phyloP scores from a whole-genome alignment of 2,113 vertebrate genomes.

The Crocuta crocuta region DNA sequence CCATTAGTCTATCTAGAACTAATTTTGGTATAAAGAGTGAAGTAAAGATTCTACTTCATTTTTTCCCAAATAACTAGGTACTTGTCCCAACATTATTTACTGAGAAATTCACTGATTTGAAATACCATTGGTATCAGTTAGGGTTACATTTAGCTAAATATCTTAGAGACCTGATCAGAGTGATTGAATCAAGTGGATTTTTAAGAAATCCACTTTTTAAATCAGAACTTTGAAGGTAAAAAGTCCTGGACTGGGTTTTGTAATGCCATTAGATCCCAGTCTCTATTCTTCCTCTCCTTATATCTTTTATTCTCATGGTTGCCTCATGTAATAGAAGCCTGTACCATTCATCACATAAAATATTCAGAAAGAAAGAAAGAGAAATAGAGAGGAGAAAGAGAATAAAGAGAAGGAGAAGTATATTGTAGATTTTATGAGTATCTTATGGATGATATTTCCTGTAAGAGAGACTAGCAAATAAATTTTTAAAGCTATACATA shows the following conservation, averaged over 20 bases:
- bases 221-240: not conserved
- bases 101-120: conserved; percentile 35
- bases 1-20: not conserved
- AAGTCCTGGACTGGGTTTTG: not conserved
- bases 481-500: not conserved
- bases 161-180: not conserved
- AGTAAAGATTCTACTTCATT: not conserved
- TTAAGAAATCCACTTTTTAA: not conserved
- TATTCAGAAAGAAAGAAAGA: not conserved
- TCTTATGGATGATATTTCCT: not conserved
- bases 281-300: not conserved
- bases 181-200: not conserved
- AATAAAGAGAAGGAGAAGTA: not conserved
- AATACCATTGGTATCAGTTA: conserved; percentile 23
- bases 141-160: not conserved
- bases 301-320: not conserved
- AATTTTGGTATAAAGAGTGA: conserved; percentile 26
- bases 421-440: not conserved
- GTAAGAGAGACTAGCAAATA: not conserved
- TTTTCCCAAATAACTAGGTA: not conserved
- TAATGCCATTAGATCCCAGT: not conserved
- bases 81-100: not conserved
- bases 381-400: not conserved
- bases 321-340: not conserved
- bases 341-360: not conserved